phyloP scores from a whole-genome alignment of 2,113 vertebrate species.

The Salvelinus fontinalis region DNA sequence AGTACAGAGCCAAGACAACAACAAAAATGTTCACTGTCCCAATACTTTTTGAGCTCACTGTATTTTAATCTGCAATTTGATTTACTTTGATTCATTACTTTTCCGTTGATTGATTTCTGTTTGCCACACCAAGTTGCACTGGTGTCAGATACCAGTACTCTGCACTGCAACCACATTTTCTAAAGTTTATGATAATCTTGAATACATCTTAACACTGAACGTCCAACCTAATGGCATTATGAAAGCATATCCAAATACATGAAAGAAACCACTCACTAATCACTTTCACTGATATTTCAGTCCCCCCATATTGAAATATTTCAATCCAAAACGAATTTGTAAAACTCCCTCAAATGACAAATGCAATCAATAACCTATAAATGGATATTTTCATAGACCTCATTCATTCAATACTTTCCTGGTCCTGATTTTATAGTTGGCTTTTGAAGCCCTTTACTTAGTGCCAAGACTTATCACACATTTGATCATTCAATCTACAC shows the following conservation, averaged over 20 bases:
- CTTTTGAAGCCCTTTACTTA: not conserved
- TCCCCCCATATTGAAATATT: too few species aligned
- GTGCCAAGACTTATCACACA: constrained; percentile 2
- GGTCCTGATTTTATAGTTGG: not conserved
- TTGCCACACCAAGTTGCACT: not conserved
- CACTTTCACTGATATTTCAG: not conserved
- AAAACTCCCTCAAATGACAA: too few species aligned
- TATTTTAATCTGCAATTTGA: not conserved
- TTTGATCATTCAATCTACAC: constrained; percentile 25
- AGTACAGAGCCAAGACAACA: too few species aligned
- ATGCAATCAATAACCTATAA: too few species aligned
- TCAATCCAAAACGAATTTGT: too few species aligned
- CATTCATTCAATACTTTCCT: not conserved
- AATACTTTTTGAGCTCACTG: not conserved
- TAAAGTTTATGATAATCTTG: not conserved
- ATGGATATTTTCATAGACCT: not conserved
- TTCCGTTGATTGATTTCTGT: not conserved
- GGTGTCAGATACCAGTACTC: not conserved
- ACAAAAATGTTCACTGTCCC: too few species aligned
- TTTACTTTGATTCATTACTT: not conserved
- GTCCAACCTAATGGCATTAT: not conserved
- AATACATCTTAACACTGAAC: too few species aligned
- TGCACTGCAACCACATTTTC: too few species aligned
- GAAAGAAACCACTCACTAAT: not conserved
- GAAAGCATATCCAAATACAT: not conserved